Evolutionary conservation across 2,113 vertebrate genomes (phyloP).

Genomic region (Lanius collurio): DNA sequence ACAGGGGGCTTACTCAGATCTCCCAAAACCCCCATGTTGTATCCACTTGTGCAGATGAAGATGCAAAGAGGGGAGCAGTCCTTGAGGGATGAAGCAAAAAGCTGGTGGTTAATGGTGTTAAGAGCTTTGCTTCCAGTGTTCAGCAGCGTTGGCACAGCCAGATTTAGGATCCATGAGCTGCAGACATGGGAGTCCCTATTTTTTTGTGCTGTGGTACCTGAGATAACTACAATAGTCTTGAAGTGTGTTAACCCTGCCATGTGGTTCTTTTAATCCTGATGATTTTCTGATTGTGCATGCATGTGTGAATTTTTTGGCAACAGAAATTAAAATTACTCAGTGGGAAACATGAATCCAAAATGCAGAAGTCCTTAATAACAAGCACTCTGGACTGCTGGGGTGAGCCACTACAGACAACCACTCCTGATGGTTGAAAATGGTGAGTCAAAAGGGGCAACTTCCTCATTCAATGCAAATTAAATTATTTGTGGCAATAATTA

Average conservation of each 20-base stretch:
- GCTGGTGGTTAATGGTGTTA: not conserved
- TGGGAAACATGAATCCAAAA: constrained; percentile 47
- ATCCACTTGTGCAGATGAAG: not conserved
- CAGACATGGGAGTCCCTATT: not conserved
- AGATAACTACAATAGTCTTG: not conserved
- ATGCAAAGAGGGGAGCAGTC: not conserved
- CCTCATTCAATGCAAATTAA: not conserved
- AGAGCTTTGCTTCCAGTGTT: constrained; percentile 4
- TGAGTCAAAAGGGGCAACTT: not conserved
- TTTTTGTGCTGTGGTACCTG: not conserved
- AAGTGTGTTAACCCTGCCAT: not conserved
- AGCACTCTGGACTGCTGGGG: constrained; percentile 64
- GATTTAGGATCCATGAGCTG: not conserved
- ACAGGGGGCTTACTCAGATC: not conserved
- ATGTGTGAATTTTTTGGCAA: not conserved
- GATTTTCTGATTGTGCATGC: not conserved
- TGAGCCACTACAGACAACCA: not conserved
- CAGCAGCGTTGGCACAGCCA: not conserved
- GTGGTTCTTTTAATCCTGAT: not conserved
- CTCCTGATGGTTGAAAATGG: not conserved
- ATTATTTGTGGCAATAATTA: not conserved
- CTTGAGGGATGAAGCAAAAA: not conserved
- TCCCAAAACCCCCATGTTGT: not conserved
- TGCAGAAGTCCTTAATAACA: not conserved
- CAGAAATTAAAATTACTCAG: not conserved